These are phyloP conservation scores for Telmatochromis sp. DNA, from an alignment of 2,113 vertebrate genomes.

Conservation along the genomic window DNA sequence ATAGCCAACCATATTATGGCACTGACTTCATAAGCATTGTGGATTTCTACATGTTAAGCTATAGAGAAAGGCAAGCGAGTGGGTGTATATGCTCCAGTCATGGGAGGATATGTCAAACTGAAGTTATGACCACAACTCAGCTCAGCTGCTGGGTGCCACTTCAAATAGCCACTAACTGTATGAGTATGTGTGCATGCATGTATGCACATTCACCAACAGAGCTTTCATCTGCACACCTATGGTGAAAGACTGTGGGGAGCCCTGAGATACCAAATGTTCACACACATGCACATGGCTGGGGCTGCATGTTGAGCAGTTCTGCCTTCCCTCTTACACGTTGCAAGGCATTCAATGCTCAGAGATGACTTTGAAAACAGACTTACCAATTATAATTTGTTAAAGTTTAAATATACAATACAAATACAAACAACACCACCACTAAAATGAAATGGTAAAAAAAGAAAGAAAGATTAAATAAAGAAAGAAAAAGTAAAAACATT, in stretches of 20 bases:
- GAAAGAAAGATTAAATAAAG: neutral
- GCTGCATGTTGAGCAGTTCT: conserved; percentile 32
- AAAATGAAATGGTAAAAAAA: neutral
- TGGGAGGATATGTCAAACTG: conserved; percentile 42
- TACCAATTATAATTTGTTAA: neutral
- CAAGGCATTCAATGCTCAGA: neutral
- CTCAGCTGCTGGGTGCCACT: conserved; percentile 47
- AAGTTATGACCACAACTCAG: conserved; percentile 49
- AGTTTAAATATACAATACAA: neutral
- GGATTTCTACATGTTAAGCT: neutral
- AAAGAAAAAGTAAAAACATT: neutral
- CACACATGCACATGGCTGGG: neutral
- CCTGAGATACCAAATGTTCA: neutral
- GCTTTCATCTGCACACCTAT: conserved; percentile 65
- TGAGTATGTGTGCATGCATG: neutral
- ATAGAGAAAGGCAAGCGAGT: neutral
- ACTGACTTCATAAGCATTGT: neutral
- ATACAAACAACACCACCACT: neutral
- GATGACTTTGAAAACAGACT: neutral
- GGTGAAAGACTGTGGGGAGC: conserved; percentile 37
- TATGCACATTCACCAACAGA: conserved; percentile 11
- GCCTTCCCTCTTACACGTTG: neutral
- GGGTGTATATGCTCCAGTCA: neutral
- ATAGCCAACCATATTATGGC: neutral
- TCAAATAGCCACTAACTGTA: conserved; percentile 37